A percentile compares a stretch with the other conserved stretches of the same genome.
phyloP scores from a whole-genome alignment of 2,113 vertebrate species.

The Dicentrarchus labrax region DNA sequence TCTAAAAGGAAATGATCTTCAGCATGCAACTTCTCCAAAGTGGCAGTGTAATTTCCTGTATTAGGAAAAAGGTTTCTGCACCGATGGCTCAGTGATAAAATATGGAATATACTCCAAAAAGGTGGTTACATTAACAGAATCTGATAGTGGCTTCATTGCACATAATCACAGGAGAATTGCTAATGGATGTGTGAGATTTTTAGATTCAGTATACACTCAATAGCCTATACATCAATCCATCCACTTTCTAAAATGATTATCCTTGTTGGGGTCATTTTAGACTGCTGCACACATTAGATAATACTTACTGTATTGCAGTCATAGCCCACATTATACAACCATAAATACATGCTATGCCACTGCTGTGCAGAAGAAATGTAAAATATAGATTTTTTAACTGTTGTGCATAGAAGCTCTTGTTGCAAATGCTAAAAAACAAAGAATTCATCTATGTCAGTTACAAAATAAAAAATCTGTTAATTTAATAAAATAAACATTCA shows the following conservation, averaged over 20 bases:
- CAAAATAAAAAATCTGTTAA: not conserved
- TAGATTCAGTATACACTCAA: not conserved
- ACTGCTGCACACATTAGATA: not conserved
- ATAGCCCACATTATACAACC: not conserved
- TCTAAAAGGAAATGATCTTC: slow-evolving; percentile 13
- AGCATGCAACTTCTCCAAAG: not conserved
- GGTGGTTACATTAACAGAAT: not conserved
- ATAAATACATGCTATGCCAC: not conserved
- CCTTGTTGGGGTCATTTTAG: not conserved
- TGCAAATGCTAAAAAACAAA: not conserved
- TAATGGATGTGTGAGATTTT: not conserved
- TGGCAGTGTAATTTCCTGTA: slow-evolving; percentile 16
- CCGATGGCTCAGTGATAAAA: slow-evolving; percentile 11
- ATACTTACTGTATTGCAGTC: not conserved
- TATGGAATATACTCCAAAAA: not conserved
- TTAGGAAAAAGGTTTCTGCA: not conserved
- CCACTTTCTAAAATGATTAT: not conserved
- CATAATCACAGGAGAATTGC: not conserved
- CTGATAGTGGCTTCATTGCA: not conserved
- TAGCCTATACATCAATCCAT: not conserved
- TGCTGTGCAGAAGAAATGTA: not conserved
- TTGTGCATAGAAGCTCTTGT: not conserved
- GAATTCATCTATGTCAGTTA: not conserved
- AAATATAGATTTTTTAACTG: not conserved
- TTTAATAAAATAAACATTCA: not conserved